phyloP scores from a whole-genome alignment of 2,888 invertebrate genomes.

The Apodemia zela region DNA sequence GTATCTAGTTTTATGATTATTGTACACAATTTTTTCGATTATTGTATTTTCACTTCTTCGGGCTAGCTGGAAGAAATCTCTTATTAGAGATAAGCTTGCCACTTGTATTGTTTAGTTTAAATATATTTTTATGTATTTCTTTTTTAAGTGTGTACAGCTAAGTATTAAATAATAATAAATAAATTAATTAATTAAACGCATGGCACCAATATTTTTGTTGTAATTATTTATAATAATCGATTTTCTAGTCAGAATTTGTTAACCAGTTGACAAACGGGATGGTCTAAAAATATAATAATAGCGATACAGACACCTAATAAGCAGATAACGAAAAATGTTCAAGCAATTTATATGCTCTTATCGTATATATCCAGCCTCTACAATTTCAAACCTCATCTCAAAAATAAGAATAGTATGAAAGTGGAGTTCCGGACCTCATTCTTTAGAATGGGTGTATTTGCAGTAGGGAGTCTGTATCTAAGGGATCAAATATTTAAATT shows the following conservation, averaged over 20 bases:
- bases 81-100: too few relatives aligned
- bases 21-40: too few relatives aligned
- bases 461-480: constrained; percentile 9
- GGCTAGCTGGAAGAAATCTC: too few relatives aligned
- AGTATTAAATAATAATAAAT: too few relatives aligned
- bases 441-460: constrained; percentile 12
- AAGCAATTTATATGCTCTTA: not conserved
- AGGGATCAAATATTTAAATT: constrained; percentile 16
- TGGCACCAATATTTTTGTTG: too few relatives aligned
- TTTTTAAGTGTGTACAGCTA: too few relatives aligned
- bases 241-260: not conserved
- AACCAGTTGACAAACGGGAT: not conserved
- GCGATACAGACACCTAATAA: not conserved
- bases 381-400: constrained; percentile 13
- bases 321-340: constrained; percentile 1
- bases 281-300: not conserved
- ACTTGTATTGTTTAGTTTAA: too few relatives aligned
- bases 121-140: too few relatives aligned
- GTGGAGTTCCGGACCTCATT: constrained; percentile 15
- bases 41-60: too few relatives aligned
- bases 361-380: not conserved
- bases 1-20: too few relatives aligned
- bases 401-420: constrained; percentile 16
- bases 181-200: too few relatives aligned
- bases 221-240: too few relatives aligned